Base-by-base conservation (phyloP, 2,113 vertebrate species). In the Calonectris borealis region DNA sequence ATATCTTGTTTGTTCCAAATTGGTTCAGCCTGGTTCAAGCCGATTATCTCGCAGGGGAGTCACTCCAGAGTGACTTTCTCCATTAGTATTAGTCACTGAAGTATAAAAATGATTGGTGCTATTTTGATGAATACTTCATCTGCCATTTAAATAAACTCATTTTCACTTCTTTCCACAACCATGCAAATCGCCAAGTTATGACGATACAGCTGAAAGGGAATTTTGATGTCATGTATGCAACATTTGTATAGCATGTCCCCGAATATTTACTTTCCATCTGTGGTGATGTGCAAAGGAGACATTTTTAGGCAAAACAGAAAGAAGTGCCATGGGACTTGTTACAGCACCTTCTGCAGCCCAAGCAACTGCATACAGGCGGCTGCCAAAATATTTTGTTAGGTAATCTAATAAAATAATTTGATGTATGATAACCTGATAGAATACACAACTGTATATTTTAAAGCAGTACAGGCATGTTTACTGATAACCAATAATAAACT, bases 11-110 rank as follows among this genome's bases (percentile, higher is more conserved):
- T 90, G 27, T 42, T 83, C 68, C 77, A 90, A 83, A 92, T 66
- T 93, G 71, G 32, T 92, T 96, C 85, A 88, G 66, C 61, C 62
- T 83, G 38, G n/a, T 83, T 88, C 85, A 86, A 85, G 64, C 36
- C 10, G 21, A 85, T 85, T 96, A n/a, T 77, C 51, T 95, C 20
- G 6, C n/a, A 51, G 31, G 44, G 51, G 15, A 91, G 64, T 90
- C 71, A 54, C 34, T 95, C 71, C 71, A 71, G 61, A 87, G 62
- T 42, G 62, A 62, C 60, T 93, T 84, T 71, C 42, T 78, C 68
- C 49, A 61, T 84, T 88, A 86, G 76, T 84, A 70, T 83, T 66
- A 92, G 61, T 55, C 49, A 64, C 11, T 55, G 62, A 88, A 83
- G 31, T 76, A 57, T 82, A 38, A 78, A 81, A 94, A 83, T 71